Conservation (phyloP, 2,797 vertebrate species). For the Hippopotamyrus pictus region DNA sequence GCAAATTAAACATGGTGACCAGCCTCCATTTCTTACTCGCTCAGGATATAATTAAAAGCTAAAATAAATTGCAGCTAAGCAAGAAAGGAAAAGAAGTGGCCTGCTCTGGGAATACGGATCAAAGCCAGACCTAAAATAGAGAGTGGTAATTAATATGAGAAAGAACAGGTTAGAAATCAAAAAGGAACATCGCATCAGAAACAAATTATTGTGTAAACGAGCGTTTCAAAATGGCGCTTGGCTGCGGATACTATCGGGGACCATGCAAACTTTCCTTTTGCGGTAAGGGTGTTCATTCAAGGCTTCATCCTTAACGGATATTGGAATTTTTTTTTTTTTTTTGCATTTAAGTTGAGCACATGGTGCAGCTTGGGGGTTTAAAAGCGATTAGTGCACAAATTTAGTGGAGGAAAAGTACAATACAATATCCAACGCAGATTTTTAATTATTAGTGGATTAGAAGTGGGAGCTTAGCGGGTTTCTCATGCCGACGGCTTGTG, state of each 20-base stretch:
- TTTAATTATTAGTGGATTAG: conserved; percentile 2
- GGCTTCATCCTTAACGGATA: not conserved
- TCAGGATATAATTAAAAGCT: conserved; percentile 20
- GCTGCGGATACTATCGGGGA: not conserved
- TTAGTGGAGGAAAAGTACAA: conserved; percentile 2
- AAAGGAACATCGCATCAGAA: conserved; percentile 12
- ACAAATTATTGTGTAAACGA: conserved; percentile 20
- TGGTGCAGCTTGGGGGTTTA: not conserved
- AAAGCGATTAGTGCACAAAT: conserved; percentile 2
- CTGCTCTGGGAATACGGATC: conserved; percentile 24
- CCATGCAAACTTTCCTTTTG: not conserved
- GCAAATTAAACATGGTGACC: conserved; percentile 46
- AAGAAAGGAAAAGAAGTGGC: conserved; percentile 7
- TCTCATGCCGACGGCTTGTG: not conserved
- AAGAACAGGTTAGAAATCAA: conserved; percentile 27
- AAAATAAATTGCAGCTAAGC: conserved; percentile 26
- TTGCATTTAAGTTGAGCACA: not conserved
- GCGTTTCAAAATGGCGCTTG: conserved; percentile 1
- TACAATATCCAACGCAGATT: not conserved
- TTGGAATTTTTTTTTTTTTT: not conserved
- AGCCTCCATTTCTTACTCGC: conserved; percentile 12
- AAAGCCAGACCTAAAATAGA: conserved; percentile 25
- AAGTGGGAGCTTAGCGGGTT: not conserved
- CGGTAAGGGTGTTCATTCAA: not conserved
- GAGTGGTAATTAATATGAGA: conserved; percentile 33